Evolutionary conservation across 2,888 invertebrate species (phyloP), one percentile per base, ranked within the genome.

Genomic region (Phaonia tiefii): DNA sequence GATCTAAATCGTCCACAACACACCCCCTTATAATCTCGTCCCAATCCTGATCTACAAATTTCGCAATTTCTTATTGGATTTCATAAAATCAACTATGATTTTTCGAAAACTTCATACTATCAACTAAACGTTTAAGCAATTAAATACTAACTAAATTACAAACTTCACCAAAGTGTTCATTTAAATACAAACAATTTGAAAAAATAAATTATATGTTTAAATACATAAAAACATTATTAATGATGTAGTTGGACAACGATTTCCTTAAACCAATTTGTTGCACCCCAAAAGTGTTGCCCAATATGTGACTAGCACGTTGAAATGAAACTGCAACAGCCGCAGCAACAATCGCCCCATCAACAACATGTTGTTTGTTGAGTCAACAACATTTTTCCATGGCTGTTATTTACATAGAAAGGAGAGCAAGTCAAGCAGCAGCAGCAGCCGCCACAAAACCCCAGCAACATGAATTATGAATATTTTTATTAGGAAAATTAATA

Each of bases 401-500:
- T 37, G 25, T 8, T 54, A 54, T 31, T 58, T 58, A 31, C 20
- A n/a, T n/a, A n/a, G n/a, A n/a, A n/a, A n/a, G n/a, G n/a, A n/a
- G n/a, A n/a, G n/a, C n/a, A n/a, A n/a, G n/a, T n/a, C n/a, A n/a
- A n/a, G n/a, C n/a, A n/a, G n/a, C n/a, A n/a, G n/a, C n/a, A n/a
- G n/a, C n/a, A n/a, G n/a, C n/a, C n/a, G n/a, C n/a, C n/a, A n/a
- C n/a, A n/a, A n/a, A n/a, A n/a, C n/a, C n/a, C n/a, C n/a, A n/a
- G n/a, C 26, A 20, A 60, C 54, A 78, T 81, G 81, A 81, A 67
- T 81, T 81, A 75, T 81, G 71, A 75, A 44, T 78, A 81, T 75
- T 81, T 81, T 75, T 81, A 81, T 78, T 71, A 75, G 63, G 75
- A 78, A 81, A 78, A 81, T 78, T 78, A 72, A 65, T 78, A 72